Percentiles rank a stretch among this genome's conserved stretches.
Conservation (phyloP, 2,113 vertebrate genomes). For the Mesoclemmys tuberculata region DNA sequence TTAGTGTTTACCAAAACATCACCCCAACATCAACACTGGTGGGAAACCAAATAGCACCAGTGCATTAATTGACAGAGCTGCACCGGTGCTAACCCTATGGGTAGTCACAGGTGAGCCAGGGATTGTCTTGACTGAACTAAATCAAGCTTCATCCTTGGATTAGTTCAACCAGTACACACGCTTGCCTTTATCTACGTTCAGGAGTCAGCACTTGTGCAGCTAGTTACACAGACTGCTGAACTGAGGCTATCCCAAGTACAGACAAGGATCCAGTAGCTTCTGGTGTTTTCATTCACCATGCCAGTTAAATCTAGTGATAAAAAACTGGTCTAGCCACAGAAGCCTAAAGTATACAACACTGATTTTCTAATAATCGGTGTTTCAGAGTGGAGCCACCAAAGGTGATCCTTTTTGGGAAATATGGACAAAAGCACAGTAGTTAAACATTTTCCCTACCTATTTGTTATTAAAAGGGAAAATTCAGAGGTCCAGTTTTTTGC, state of each 20-base stretch:
- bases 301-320: neutral
- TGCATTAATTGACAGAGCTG: too few relatives aligned
- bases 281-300: neutral
- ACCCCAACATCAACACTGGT: neutral
- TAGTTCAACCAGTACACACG: neutral
- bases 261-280: neutral
- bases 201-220: neutral
- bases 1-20: too few relatives aligned
- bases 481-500: constrained; percentile 7
- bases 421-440: rapidly evolving
- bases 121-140: neutral
- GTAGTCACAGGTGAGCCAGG: neutral
- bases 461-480: constrained; percentile 10
- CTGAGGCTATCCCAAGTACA: neutral
- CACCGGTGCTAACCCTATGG: too few relatives aligned
- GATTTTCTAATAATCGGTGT: neutral
- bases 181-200: neutral
- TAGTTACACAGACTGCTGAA: neutral
- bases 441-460: neutral
- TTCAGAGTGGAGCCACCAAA: neutral
- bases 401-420: neutral
- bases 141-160: neutral
- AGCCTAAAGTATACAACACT: neutral
- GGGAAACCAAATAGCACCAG: neutral
- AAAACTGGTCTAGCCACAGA: neutral